Evolutionary conservation across 2,888 invertebrate species (phyloP).

Genomic region (Coenonympha glycerion): DNA sequence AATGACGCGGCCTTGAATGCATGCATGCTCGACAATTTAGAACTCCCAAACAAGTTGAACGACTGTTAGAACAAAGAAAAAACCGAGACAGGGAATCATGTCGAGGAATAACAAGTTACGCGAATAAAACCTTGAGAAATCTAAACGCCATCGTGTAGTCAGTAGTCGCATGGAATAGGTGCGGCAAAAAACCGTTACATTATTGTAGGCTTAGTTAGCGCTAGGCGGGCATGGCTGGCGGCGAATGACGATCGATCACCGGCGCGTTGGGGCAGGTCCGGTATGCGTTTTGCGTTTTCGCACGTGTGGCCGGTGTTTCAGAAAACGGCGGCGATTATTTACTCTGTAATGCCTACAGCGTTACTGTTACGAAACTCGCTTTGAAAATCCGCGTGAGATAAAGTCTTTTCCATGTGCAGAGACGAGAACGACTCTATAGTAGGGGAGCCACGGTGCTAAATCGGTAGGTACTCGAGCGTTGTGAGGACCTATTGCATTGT

Average conservation of each 20-base stretch:
- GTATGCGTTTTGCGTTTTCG: conserved; percentile 36
- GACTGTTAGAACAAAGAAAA: conserved; percentile 20
- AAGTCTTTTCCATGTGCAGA: background rate
- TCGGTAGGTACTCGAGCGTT: too few species aligned
- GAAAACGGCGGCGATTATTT: conserved; percentile 18
- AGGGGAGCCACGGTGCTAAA: too few species aligned
- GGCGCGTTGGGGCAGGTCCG: conserved; percentile 66
- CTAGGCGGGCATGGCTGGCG: conserved; percentile 45
- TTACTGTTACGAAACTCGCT: background rate
- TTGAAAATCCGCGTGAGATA: too few species aligned
- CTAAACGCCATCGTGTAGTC: conserved; percentile 21
- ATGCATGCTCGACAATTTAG: conserved; percentile 13
- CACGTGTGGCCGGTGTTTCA: conserved; percentile 30
- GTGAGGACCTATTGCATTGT: too few species aligned
- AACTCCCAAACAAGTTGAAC: conserved; percentile 12
- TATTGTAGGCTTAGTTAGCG: conserved; percentile 27
- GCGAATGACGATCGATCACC: conserved; percentile 63
- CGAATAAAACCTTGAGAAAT: conserved; percentile 24
- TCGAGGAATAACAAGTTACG: conserved; percentile 4
- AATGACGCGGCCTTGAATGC: conserved; percentile 16
- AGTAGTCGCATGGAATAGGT: conserved; percentile 25
- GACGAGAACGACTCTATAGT: conserved; percentile 4
- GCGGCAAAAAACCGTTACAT: conserved; percentile 25
- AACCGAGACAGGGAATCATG: conserved; percentile 12
- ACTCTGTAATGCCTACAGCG: background rate